Percentiles rank a stretch among this genome's conserved stretches.
Evolutionary conservation across 2,888 invertebrate genomes (phyloP).

Genomic region (Perizoma affinitatum): DNA sequence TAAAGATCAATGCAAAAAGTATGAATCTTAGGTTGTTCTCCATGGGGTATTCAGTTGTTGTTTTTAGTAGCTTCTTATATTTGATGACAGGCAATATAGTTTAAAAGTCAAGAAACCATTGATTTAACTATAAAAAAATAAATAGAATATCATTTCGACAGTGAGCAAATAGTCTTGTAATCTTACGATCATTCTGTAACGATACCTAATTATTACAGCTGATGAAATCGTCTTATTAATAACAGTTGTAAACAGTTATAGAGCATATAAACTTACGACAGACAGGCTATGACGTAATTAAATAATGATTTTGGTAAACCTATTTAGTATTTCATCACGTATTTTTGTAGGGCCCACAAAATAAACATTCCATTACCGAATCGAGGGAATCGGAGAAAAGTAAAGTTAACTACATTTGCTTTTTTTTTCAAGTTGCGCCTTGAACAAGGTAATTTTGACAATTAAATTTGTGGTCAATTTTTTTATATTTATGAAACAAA

Average conservation of each 20-base stretch:
- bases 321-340: not conserved
- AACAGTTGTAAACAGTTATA: conserved; percentile 31
- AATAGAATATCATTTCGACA: conserved; percentile 6
- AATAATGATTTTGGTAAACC: conserved; percentile 3
- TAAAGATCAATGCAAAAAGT: no score
- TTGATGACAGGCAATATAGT: not conserved
- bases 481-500: no score
- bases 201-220: conserved; percentile 16
- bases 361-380: no score
- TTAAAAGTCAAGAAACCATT: not conserved
- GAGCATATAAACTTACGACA: conserved; percentile 33
- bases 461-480: no score
- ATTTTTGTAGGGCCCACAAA: not conserved
- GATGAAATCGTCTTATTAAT: conserved; percentile 27
- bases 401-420: no score
- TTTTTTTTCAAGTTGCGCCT: no score
- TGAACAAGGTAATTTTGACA: no score
- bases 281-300: conserved; percentile 14
- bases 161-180: conserved; percentile 2
- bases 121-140: not conserved
- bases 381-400: no score
- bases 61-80: no score
- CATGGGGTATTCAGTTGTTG: no score
- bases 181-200: conserved; percentile 7
- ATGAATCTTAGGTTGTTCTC: no score